Evolutionary conservation across 2,113 vertebrate genomes (phyloP).

Genomic region (Cricetomys ansorgei): DNA sequence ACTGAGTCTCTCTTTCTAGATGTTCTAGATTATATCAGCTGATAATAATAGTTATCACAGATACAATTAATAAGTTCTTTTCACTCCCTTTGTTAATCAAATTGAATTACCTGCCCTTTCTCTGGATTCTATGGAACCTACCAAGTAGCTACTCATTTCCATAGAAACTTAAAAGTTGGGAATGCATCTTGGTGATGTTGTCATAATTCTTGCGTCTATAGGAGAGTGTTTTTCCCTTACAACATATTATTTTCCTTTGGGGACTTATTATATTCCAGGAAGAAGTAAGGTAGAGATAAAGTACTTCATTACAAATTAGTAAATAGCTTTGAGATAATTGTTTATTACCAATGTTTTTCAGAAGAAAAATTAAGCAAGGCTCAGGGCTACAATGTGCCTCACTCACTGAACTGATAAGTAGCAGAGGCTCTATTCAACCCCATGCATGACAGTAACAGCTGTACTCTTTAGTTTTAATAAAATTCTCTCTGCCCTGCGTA

Average conservation of each 20-base stretch:
- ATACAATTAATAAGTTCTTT: background rate
- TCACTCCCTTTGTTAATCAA: background rate
- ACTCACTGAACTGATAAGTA: background rate
- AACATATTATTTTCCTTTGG: background rate
- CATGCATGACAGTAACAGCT: accelerated
- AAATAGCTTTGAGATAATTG: background rate
- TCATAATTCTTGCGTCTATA: background rate
- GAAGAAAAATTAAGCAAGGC: background rate
- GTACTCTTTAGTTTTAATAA: background rate
- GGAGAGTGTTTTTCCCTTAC: background rate
- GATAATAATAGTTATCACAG: background rate
- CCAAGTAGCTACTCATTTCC: background rate
- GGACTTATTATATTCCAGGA: background rate
- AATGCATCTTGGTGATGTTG: background rate
- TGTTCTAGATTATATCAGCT: background rate
- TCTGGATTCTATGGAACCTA: background rate
- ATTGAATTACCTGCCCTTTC: background rate
- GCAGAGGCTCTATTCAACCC: background rate
- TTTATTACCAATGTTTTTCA: background rate
- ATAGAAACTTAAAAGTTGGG: background rate
- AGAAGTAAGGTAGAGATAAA: background rate
- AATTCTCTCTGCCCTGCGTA: background rate
- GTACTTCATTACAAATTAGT: background rate
- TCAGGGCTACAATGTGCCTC: background rate
- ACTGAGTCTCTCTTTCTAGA: background rate